Evolutionary conservation across 2,888 invertebrate species (phyloP).

Genomic region (Agriopis aurantiaria): DNA sequence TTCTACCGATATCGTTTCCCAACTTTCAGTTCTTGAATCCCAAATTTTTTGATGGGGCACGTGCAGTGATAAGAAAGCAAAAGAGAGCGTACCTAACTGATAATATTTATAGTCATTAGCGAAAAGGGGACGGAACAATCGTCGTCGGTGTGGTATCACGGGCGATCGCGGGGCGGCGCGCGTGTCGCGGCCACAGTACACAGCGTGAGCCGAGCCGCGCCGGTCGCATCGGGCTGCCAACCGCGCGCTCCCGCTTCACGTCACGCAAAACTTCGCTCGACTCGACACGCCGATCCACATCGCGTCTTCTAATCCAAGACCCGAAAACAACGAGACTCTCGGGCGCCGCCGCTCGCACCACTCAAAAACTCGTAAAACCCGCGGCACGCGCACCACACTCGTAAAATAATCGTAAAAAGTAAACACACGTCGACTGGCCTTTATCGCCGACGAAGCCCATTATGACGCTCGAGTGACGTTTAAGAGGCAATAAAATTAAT

Average conservation of each 20-base stretch:
- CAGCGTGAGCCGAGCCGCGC: slow-evolving; percentile 89
- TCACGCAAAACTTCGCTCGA: slow-evolving; percentile 78
- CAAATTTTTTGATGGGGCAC: slow-evolving; percentile 52
- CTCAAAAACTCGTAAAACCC: slow-evolving; percentile 84
- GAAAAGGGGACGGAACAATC: slow-evolving; percentile 86
- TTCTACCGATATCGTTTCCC: background rate
- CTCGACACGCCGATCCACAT: slow-evolving; percentile 62
- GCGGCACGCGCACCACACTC: slow-evolving; percentile 81
- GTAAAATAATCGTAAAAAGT: slow-evolving; percentile 87
- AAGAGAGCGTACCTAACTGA: slow-evolving; percentile 79
- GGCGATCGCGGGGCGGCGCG: slow-evolving; percentile 85
- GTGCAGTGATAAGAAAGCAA: slow-evolving; percentile 82
- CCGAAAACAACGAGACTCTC: slow-evolving; percentile 59
- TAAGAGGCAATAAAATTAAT: slow-evolving; percentile 85
- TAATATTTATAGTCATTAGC: slow-evolving; percentile 86
- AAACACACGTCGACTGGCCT: slow-evolving; percentile 84
- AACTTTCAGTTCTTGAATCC: background rate
- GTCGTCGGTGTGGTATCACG: slow-evolving; percentile 61
- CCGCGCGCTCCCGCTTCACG: slow-evolving; percentile 75
- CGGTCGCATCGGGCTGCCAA: slow-evolving; percentile 77
- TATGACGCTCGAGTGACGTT: slow-evolving; percentile 86
- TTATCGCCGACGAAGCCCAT: slow-evolving; percentile 83
- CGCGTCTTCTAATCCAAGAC: slow-evolving; percentile 17
- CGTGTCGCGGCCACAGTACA: slow-evolving; percentile 87
- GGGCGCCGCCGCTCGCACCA: slow-evolving; percentile 73